Evolutionary conservation across 2,888 invertebrate species (phyloP).

Genomic region (Drosophila atripex): DNA sequence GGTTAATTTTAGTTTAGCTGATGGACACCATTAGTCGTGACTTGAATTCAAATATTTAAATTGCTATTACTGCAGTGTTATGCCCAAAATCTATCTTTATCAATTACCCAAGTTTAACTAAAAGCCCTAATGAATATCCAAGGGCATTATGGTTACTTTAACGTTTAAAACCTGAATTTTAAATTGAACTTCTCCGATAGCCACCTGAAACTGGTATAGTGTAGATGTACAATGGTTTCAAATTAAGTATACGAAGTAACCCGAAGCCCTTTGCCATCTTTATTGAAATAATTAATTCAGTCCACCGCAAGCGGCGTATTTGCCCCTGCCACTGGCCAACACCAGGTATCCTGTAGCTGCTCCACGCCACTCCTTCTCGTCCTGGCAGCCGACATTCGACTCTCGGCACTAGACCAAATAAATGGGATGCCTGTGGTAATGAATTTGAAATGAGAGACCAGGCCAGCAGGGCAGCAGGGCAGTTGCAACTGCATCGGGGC

Average conservation of each 20-base stretch:
- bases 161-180: not conserved
- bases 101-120: not conserved
- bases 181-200: not conserved
- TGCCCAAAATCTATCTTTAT: not conserved
- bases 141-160: not conserved
- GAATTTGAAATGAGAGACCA: constrained; percentile 35
- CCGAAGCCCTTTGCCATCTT: constrained; percentile 17
- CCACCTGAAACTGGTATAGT: not conserved
- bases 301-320: constrained; percentile 29
- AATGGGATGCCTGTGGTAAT: constrained; percentile 49
- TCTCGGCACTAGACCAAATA: constrained; percentile 31
- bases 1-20: no score
- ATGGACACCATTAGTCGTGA: no score
- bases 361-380: not conserved
- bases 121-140: not conserved
- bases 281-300: constrained; percentile 45
- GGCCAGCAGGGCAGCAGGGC: constrained; percentile 3
- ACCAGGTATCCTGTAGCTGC: not conserved
- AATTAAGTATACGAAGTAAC: not conserved
- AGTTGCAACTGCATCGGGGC: constrained; percentile 11
- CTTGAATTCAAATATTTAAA: not conserved
- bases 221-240: constrained; percentile 8
- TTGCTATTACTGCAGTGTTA: not conserved
- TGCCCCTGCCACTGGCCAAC: constrained; percentile 13
- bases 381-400: constrained; percentile 8